Conservation (phyloP, 2,113 vertebrate species). For the Scortum barcoo region DNA sequence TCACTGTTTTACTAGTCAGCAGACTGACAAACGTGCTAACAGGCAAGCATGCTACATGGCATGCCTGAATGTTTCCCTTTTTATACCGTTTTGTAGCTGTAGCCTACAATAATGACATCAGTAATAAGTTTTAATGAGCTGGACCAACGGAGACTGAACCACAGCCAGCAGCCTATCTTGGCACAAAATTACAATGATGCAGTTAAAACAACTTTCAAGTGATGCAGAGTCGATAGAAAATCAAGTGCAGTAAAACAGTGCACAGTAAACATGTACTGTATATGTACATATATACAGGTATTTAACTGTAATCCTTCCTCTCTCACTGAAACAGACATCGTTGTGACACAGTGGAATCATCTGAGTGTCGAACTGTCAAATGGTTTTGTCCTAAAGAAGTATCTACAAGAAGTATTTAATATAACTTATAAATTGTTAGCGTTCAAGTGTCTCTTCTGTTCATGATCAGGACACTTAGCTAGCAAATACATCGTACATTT, state of each 20-base stretch:
- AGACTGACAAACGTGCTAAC: not conserved
- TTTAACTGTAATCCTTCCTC: not conserved
- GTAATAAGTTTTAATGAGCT: constrained; percentile 23
- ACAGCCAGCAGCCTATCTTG: constrained; percentile 12
- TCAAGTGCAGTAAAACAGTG: not conserved
- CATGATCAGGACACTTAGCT: not conserved
- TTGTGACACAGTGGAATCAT: not conserved
- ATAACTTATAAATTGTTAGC: not conserved
- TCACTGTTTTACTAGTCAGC: constrained; percentile 6
- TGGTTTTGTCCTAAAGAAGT: not conserved
- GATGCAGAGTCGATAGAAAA: not conserved
- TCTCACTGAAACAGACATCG: not conserved
- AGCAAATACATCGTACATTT: constrained; percentile 2
- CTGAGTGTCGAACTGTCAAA: not conserved
- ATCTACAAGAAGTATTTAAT: not conserved
- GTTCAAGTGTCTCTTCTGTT: not conserved
- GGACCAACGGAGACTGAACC: constrained; percentile 7
- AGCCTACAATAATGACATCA: constrained; percentile 10
- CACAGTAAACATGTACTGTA: not conserved
- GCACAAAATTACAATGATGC: not conserved
- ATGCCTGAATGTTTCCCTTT: constrained; percentile 1
- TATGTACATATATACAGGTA: no score
- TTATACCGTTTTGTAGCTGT: not conserved
- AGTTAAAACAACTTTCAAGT: not conserved
- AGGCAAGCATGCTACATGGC: not conserved